Percentiles rank a stretch among this genome's conserved stretches.
Conservation (phyloP, 2,113 vertebrate species). For the Hyla sarda region DNA sequence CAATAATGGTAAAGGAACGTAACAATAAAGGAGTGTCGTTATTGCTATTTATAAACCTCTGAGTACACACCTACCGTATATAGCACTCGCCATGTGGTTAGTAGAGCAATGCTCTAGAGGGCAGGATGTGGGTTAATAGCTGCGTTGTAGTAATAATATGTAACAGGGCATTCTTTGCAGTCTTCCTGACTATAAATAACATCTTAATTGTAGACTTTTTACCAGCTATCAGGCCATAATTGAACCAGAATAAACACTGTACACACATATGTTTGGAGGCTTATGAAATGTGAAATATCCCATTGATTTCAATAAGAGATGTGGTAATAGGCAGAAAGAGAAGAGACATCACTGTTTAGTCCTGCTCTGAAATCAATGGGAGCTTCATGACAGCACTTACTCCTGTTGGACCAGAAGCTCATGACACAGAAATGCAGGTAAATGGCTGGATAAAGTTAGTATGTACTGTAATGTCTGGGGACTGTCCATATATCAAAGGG, state of each 20-base stretch:
- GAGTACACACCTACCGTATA: constrained; percentile 22
- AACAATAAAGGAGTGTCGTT: constrained; percentile 34
- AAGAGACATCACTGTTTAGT: too few species aligned
- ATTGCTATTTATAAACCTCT: neutral
- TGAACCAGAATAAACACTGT: neutral
- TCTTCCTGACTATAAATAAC: neutral
- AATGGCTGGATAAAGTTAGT: too few species aligned
- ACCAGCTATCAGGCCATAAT: neutral
- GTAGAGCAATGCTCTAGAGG: constrained; percentile 12
- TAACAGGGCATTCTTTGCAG: neutral
- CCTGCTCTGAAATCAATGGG: too few species aligned
- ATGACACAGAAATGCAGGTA: too few species aligned
- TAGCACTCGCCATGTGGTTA: constrained; percentile 21
- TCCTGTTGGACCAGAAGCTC: too few species aligned
- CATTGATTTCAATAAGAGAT: too few species aligned
- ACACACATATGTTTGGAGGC: neutral
- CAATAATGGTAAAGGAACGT: neutral
- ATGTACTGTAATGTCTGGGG: too few species aligned
- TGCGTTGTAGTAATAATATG: neutral
- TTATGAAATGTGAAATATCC: too few species aligned
- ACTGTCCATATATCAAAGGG: too few species aligned
- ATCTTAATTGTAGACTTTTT: neutral
- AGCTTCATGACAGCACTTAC: too few species aligned
- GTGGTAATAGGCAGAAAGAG: too few species aligned
- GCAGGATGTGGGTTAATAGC: constrained; percentile 43